These are phyloP conservation scores for Gambelia wislizenii DNA, from an alignment of 2,797 vertebrate species.

Conservation along the genomic window DNA sequence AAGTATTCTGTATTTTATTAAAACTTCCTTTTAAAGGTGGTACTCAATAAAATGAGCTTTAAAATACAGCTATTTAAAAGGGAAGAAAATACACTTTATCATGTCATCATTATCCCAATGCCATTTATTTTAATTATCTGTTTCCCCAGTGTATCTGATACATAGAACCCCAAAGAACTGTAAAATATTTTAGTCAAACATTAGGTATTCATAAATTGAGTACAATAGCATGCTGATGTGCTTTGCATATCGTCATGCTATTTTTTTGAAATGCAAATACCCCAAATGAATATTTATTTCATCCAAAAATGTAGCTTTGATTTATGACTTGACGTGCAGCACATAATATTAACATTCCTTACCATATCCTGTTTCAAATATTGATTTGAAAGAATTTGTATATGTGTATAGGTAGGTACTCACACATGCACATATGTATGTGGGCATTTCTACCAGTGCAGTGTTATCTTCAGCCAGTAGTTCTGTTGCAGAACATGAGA, in stretches of 20 bases:
- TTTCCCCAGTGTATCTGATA: not conserved
- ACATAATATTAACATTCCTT: not conserved
- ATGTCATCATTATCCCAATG: too few species aligned
- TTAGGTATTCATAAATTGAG: not conserved
- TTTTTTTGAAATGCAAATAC: not conserved
- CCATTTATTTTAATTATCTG: not conserved
- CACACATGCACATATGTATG: too few species aligned
- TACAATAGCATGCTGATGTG: not conserved
- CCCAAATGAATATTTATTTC: not conserved
- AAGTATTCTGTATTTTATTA: not conserved
- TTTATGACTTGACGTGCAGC: not conserved
- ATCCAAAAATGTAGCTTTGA: not conserved
- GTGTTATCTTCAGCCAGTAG: not conserved
- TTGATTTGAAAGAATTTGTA: not conserved
- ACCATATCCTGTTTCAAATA: not conserved
- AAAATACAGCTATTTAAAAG: not conserved
- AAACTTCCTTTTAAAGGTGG: not conserved
- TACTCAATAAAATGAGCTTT: not conserved
- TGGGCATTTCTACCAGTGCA: not conserved
- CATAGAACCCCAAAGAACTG: not conserved
- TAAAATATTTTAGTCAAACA: not conserved
- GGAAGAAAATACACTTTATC: not conserved
- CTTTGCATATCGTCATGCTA: conserved; percentile 1
- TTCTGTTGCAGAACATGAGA: too few species aligned
- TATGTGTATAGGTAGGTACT: too few species aligned